These are phyloP conservation scores for Xenus cinereus DNA, from an alignment of 2,113 vertebrate species.

Conservation along the genomic window DNA sequence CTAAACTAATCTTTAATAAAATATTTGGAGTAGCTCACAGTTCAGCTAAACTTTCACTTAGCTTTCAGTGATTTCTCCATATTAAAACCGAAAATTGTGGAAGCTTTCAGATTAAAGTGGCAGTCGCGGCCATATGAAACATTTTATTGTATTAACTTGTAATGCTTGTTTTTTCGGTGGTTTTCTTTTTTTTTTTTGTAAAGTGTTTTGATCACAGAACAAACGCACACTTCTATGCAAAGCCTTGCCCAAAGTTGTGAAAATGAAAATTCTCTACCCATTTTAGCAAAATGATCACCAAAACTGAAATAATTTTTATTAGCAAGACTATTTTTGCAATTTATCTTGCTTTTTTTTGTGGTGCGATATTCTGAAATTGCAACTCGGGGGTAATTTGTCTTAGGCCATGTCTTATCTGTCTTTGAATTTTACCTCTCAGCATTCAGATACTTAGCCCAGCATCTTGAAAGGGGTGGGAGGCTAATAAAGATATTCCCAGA, in stretches of 20 bases:
- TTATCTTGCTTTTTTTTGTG: not conserved
- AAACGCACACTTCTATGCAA: too few species aligned
- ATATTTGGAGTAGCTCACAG: not conserved
- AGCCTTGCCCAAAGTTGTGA: not conserved
- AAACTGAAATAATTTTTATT: not conserved
- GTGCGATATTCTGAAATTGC: too few species aligned
- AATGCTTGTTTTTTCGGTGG: not conserved
- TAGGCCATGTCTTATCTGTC: not conserved
- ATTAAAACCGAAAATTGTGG: not conserved
- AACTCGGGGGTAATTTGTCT: not conserved
- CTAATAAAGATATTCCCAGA: not conserved
- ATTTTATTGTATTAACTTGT: not conserved
- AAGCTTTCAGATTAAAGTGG: not conserved
- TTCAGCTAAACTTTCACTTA: not conserved
- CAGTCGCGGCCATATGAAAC: not conserved
- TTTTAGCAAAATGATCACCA: not conserved
- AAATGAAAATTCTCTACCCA: not conserved
- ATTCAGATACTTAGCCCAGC: not conserved
- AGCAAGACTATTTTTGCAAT: not conserved
- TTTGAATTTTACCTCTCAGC: not conserved
- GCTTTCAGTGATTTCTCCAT: not conserved
- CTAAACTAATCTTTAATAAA: not conserved
- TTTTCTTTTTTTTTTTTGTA: not conserved
- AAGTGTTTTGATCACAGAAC: too few species aligned
- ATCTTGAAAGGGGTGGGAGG: not conserved